phyloP scores from a whole-genome alignment of 2,113 vertebrate species.

The Maccullochella peelii region DNA sequence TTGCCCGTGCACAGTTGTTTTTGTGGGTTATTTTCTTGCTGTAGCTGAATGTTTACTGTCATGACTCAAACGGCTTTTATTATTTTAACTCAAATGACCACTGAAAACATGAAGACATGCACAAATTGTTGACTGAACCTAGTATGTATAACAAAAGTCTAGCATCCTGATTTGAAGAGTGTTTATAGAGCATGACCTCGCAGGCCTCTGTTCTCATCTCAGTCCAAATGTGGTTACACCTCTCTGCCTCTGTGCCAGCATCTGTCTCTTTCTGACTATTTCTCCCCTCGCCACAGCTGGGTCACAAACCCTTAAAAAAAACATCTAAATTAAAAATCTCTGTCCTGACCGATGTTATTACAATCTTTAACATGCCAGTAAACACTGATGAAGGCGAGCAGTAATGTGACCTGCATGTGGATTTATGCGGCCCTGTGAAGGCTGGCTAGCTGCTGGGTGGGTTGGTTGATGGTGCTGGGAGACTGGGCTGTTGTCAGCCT shows the following conservation, averaged over 20 bases:
- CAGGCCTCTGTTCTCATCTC: conserved; percentile 73
- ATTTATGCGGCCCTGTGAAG: conserved; percentile 66
- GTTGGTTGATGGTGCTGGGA: conserved; percentile 69
- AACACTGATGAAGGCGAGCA: conserved; percentile 82
- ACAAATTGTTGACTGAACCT: conserved; percentile 74
- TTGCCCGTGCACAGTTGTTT: conserved; percentile 54
- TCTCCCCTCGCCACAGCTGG: conserved; percentile 69
- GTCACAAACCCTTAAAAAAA: conserved; percentile 66
- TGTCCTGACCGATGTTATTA: conserved; percentile 80
- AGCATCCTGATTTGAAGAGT: conserved; percentile 72
- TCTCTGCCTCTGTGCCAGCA: conserved; percentile 66
- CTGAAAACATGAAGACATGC: conserved; percentile 73
- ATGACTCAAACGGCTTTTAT: conserved; percentile 75
- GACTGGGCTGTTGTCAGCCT: conserved; percentile 88
- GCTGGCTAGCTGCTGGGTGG: conserved; percentile 60
- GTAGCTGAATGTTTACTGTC: conserved; percentile 69
- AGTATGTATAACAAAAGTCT: conserved; percentile 75
- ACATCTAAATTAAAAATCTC: conserved; percentile 78
- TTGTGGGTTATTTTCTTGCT: conserved; percentile 58
- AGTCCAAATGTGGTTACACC: conserved; percentile 76
- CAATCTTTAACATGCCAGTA: conserved; percentile 81
- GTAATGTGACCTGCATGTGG: conserved; percentile 81
- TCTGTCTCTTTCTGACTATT: conserved; percentile 69
- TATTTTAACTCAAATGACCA: conserved; percentile 76
- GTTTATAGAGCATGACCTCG: conserved; percentile 81